Evolutionary conservation across 1,140 invertebrate genomes (phyloP), one percentile per base, ranked within the genome.

Genomic region (Zaprionus gabonicus): DNA sequence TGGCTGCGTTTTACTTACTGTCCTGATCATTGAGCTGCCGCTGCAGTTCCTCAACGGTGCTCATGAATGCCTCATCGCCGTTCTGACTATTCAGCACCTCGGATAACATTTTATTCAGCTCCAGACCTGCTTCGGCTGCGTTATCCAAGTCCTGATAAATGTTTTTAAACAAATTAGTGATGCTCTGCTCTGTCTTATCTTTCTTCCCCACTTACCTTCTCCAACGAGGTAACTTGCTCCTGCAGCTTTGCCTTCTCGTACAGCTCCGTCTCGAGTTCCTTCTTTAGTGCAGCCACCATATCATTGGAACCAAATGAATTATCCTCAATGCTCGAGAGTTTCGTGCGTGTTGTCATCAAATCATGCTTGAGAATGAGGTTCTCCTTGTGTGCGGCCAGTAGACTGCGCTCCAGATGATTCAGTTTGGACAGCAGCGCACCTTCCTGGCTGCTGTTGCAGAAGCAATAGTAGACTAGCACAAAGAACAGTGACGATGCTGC

Each of bases 401-500:
- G 55, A 71, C 91, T 92, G 25, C 92, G 85, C 78, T 96, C 95
- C 36, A 96, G 91, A 73, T 94, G 93, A 91, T 96, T 96, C 57
- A 96, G 94, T 79, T 94, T 95, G 0, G 93, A 93, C 28, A 96
- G 93, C 3, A 96, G 91, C 13, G 93, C 93, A 27, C 93, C 93
- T 83, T 95, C 96, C 79, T 95, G 94, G 82, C 95, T 94, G 80
- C 93, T 95, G 87, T 96, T 96, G 92, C 96, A 96, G 76, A 96
- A 95, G 76, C 95, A 95, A 92, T 96, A 96, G 93, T 96, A 96
- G 25, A 95, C 96, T 62, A 96, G 94, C n/a, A 95, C 95, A 82
- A 97, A 96, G 65, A 96, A 91, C 15, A 97, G 91, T 9, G 95
- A 95, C 4, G 95, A 95, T 44, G 94, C 91, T n/a, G 96, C 95